Base-by-base conservation (phyloP, 2,888 invertebrate species). In the Melitaea athalia region DNA sequence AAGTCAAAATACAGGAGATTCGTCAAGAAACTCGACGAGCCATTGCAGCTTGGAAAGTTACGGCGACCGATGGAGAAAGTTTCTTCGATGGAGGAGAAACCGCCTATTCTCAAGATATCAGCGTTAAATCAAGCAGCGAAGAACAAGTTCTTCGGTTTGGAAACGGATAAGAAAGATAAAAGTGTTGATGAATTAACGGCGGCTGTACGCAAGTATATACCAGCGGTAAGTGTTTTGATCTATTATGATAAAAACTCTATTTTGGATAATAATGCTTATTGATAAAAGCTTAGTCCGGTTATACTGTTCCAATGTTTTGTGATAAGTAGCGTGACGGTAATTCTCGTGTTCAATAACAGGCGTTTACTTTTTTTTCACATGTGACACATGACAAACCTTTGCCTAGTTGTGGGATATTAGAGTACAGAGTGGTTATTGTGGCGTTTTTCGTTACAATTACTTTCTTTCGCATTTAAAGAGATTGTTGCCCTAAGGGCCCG, bases 191-290 rank as follows among this genome's bases (percentile, higher is more conserved):
- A 92, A 72, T 72, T 91, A 62, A 79, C 89, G 0, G 92, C 92
- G 33, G 89, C 91, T 55, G 91, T 92, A 8, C 85, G 91, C 78
- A 92, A 87, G 76, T 92, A 88, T 79, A 90, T 92, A 80, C 89
- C 91, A 72, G 87, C 89, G 74, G 92, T 92, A 63, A 55, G 50
- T 15, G 38, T 7, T 38, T 2, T 38, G 6, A 38, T 38, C 38
- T 38, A 38, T 38, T 38, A 38, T 38, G 4, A 5, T 38, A 38
- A 38, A 38, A 38, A 8, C 4, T 2, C 38, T 8, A 5, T 5
- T 8, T 38, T 38, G 4, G 38, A 38, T 38, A 38, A 38, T 38
- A 38, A 8, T 24, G 24, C 24, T n/a, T n/a, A n/a, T n/a, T n/a
- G n/a, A n/a, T n/a, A n/a, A n/a, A n/a, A n/a, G n/a, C n/a, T 38